Base-by-base conservation (phyloP, 2,113 vertebrate genomes). In the Mirza zaza region DNA sequence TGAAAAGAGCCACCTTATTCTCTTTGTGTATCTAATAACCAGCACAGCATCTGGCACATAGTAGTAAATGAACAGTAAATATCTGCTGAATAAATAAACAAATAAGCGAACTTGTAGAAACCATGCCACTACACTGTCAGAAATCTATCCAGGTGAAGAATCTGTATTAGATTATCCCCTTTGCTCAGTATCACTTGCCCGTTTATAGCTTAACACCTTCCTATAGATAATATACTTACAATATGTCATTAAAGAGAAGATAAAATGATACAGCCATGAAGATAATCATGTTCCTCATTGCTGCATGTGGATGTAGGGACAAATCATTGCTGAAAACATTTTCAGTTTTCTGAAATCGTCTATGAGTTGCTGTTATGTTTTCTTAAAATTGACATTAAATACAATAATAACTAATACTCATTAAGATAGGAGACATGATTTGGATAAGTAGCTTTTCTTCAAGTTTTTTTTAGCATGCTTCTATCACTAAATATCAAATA, bases 61-160 rank as follows among this genome's bases (percentile, higher is more conserved):
- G 21, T 29, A 52, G 21, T 32, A 81, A 95, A 57, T 79, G 32
- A 91, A 39, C 13, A 79, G 29, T 73, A 90, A 84, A 65, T 91
- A 76, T 48, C 70, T 95, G 32, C 12, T 95, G 20, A 42, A n/a
- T 82, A 94, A 97, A 65, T 55, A 52, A 75, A 76, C 45, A 75
- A 75, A 17, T 76, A 48, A 34, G 59, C 50, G 7, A 89, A 82
- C 27, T 94, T 71, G 89, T 77, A 85, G 68, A 48, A 94, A 70
- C 36, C 32, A 79, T 0, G 82, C 23, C 7, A 68, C 20, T 6
- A 45, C 12, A 15, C 45, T 86, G 48, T 94, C 36, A 63, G 48
- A 90, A 71, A 89, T 80, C 59, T 81, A 7, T 17, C 20, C 61
- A 88, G 34, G n/a, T 76, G 6, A 75, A 34, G 12, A 80, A 9